Base-by-base conservation (phyloP, 2,797 vertebrate species). In the Chaetodon trifasciatus region DNA sequence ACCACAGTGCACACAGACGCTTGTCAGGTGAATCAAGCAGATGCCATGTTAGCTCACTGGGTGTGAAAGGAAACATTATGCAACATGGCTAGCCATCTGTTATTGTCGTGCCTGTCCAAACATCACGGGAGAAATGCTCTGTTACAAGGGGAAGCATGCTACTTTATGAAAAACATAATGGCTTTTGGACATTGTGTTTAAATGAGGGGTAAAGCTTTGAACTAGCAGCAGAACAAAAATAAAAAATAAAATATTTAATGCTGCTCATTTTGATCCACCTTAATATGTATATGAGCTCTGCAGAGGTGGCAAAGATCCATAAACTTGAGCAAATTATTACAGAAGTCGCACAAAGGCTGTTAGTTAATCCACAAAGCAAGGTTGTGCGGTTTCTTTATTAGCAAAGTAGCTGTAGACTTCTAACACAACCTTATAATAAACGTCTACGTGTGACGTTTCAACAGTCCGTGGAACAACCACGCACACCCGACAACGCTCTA, bases 61-160 rank as follows among this genome's bases (percentile, higher is more conserved):
- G 37, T 83, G 83, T 86, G 78, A 88, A 87, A 83, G 71, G 46
- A 78, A 84, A 86, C 56, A 70, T 86, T 86, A 87, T 65, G 82
- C 74, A 92, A 87, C 87, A 72, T n/a, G 74, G 47, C 58, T 74
- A 67, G 74, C 86, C 89, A 92, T 90, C 87, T 91, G 91, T 76
- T 90, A 55, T 47, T 66, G 61, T 53, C 67, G 66, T 0, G 49
- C 37, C 77, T 81, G 47, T 81, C 77, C 57, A 85, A 88, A 79
- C 72, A 84, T 63, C 65, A 78, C 10, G 6, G 37, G 50, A 62
- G 65, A 81, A 78, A 58, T 28, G 47, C 49, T 82, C 53, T 24
- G n/a, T 61, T 57, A 8, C 44, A 52, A 66, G 19, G 49, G 39
- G 47, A 75, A 49, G 60, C 8, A n/a, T 5, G 39, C 23, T 3